phyloP scores from a whole-genome alignment of 1,140 invertebrate genomes.

The Platorchestia sp. region DNA sequence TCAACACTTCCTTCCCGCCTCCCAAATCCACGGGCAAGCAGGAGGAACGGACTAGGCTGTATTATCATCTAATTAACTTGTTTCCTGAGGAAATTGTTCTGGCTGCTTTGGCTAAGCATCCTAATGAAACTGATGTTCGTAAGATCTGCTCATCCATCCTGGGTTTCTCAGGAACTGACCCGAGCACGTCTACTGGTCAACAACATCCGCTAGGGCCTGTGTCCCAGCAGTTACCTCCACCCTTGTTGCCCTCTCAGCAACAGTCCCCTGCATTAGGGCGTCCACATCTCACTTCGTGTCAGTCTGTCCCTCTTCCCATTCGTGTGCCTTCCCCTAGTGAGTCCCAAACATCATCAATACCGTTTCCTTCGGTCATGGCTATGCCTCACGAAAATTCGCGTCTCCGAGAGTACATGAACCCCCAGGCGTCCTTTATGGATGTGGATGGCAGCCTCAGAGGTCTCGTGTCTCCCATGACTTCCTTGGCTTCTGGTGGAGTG shows the following conservation, averaged over 20 bases:
- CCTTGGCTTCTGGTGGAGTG: conserved; percentile 22
- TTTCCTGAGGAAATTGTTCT: conserved; percentile 91
- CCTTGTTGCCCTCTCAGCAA: background rate
- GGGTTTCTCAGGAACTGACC: conserved; percentile 57
- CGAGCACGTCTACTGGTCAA: conserved; percentile 57
- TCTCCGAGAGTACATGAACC: conserved; percentile 28
- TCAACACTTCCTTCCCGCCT: conserved; percentile 47
- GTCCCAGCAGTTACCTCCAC: background rate
- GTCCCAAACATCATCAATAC: background rate
- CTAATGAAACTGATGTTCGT: conserved; percentile 88
- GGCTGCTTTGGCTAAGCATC: conserved; percentile 86
- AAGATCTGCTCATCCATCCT: conserved; percentile 90
- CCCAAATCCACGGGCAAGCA: conserved; percentile 72
- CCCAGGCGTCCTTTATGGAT: background rate
- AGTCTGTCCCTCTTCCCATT: conserved; percentile 34
- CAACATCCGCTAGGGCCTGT: background rate
- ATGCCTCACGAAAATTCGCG: conserved; percentile 41
- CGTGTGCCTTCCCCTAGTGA: conserved; percentile 33
- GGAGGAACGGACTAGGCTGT: conserved; percentile 72
- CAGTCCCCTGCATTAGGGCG: background rate
- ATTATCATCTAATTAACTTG: conserved; percentile 87
- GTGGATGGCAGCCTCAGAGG: background rate
- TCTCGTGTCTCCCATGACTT: conserved; percentile 19
- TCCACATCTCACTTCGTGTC: background rate
- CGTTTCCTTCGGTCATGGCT: background rate